Evolutionary conservation across 2,888 invertebrate genomes (phyloP).

Genomic region (Autographa gamma): DNA sequence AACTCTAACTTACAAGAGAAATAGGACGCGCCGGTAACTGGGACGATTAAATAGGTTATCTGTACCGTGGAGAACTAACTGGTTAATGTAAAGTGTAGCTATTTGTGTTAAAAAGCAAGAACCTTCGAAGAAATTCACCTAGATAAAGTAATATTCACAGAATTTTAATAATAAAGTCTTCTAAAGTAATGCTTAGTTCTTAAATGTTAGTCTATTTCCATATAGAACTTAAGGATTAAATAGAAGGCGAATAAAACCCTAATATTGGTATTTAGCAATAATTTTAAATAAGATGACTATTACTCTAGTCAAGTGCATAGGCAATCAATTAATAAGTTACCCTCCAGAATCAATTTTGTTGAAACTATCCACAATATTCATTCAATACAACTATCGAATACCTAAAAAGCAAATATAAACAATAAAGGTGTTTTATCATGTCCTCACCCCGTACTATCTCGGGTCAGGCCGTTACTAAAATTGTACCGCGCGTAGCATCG

Average conservation of each 20-base stretch:
- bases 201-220: too few species aligned
- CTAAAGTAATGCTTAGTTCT: too few species aligned
- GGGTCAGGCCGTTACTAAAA: conserved; percentile 55
- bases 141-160: too few species aligned
- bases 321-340: background rate
- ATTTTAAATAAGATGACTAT: too few species aligned
- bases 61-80: conserved; percentile 25
- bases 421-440: conserved; percentile 65
- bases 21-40: conserved; percentile 38
- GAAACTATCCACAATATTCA: background rate
- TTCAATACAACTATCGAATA: conserved; percentile 26
- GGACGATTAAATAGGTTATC: conserved; percentile 54
- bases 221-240: too few species aligned
- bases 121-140: too few species aligned
- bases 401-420: conserved; percentile 34
- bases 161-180: too few species aligned
- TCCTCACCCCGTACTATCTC: conserved; percentile 48
- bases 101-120: too few species aligned
- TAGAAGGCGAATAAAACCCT: too few species aligned
- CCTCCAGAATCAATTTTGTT: background rate
- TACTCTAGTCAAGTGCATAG: too few species aligned
- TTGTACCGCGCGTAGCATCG: conserved; percentile 44
- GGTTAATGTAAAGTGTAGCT: conserved; percentile 5
- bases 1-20: conserved; percentile 40
- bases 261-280: too few species aligned